Evolutionary conservation across 2,113 vertebrate species (phyloP), one percentile per base, ranked within the genome.

Genomic region (Excalfactoria chinensis): DNA sequence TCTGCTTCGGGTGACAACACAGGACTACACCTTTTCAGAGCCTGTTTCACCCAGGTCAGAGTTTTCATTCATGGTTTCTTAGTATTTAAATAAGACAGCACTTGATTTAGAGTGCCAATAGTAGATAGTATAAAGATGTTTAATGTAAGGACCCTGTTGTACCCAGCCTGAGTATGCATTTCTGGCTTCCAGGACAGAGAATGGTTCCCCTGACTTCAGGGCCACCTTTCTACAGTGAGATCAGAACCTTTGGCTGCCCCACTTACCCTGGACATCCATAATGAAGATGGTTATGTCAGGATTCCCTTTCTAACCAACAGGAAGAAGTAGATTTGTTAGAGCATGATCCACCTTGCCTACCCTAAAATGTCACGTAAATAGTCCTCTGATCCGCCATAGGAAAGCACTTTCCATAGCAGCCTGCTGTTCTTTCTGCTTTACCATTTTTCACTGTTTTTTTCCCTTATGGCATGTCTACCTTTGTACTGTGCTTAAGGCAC

Each of bases 271-370:
- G 44, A 62, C 30, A 62, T 28, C 69, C 56, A 3, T 71, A 63
- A 63, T 1, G 26, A 73, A 81, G 49, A 18, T 40, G 20, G 3
- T 51, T 46, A 32, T 0, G 0, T 41, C 55, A 70, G 49, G 13
- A 53, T 81, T 81, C 49, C 26, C 60, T 77, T 81, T 44, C 49
- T 44, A 68, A 79, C 59, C 19, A 60, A 43, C 35, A 73, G 34
- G n/a, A 41, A 77, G 25, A 35, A 4, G 20, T 35, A 19, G 26
- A 43, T 64, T 22, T 62, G 49, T 83, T 77, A 28, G 0, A 73
- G 3, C 22, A 26, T 28, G 43, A 77, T 32, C 46, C n/a, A 53
- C 35, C 44, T 66, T 40, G 82, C 12, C 9, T 82, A 43, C 30
- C 26, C 58, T 30, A 75, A n/a, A 23, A 25, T 41, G 35, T 25